phyloP scores from a whole-genome alignment of 2,888 invertebrate genomes.

The Plebejus melissa region DNA sequence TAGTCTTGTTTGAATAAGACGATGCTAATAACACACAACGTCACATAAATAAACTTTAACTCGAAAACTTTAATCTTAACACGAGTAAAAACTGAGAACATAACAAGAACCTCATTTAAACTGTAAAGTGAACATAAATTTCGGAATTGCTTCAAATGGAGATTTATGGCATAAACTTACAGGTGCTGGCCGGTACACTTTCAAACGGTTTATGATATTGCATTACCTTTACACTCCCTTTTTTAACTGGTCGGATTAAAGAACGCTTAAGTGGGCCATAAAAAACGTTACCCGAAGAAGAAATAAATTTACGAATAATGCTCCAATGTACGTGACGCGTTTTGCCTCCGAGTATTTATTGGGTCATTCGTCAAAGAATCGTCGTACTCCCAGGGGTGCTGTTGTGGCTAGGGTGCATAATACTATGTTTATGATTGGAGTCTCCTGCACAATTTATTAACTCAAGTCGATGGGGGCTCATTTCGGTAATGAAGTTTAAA shows the following conservation, averaged over 20 bases:
- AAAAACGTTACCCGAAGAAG: conserved; percentile 74
- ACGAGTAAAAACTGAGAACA: conserved; percentile 8
- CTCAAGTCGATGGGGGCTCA: conserved; percentile 39
- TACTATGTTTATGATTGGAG: conserved; percentile 64
- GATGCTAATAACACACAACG: not conserved
- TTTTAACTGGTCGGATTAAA: conserved; percentile 71
- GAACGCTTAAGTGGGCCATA: conserved; percentile 74
- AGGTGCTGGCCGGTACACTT: conserved; percentile 61
- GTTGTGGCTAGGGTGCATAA: conserved; percentile 76
- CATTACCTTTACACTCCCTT: conserved; percentile 67
- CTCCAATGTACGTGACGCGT: conserved; percentile 76
- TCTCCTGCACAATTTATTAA: conserved; percentile 64
- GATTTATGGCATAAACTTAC: conserved; percentile 61
- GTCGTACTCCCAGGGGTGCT: conserved; percentile 55
- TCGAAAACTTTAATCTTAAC: not conserved
- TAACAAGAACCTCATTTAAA: conserved; percentile 18
- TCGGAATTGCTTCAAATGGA: conserved; percentile 31
- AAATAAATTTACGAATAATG: conserved; percentile 78
- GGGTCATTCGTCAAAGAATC: conserved; percentile 73
- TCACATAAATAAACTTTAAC: not conserved
- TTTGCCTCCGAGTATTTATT: conserved; percentile 76
- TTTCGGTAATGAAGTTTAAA: conserved; percentile 28
- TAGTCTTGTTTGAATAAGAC: not conserved
- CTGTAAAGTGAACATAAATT: conserved; percentile 12
- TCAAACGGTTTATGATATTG: conserved; percentile 62